Evolutionary conservation across 2,888 invertebrate species (phyloP), one percentile per base, ranked within the genome.

Genomic region (Dioctria rufipes): DNA sequence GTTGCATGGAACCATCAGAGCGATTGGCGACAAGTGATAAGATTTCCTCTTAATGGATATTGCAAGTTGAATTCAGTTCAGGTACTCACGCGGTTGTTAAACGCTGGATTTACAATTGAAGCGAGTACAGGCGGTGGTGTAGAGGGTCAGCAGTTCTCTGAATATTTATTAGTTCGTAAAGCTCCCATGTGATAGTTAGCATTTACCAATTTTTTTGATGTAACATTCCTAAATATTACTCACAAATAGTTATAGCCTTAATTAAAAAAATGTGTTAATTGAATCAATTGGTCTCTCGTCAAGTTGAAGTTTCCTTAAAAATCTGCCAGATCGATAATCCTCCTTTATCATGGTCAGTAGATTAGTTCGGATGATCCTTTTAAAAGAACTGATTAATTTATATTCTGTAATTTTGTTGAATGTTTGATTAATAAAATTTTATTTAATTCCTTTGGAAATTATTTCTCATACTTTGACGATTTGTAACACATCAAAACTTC

Each of bases 11-110:
- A 95, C 86, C 25, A 25, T 25, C 93, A 95, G 86, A 92, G 93
- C 85, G 96, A 95, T 89, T 92, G 94, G 83, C 92, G 94, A 78
- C 95, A 95, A 89, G 94, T 96, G 51, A 95, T 96, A 84, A 91
- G 96, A 82, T 96, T 95, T 87, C 96, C 96, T 9, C 90, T 96
- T 80, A 96, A 96, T 89, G 96, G 96, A 84, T 96, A 95, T 89
- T 96, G 95, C 90, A 96, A 96, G 89, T 90, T 96, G 84, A 96
- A 95, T 88, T 95, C 95, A n/a, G 93, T 96, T 83, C 96, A 96
- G 89, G 95, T 95, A 82, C 93, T 96, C 85, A 94, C 95, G 83
- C 92, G 95, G 87, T 91, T 96, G 67, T 89, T 96, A 66, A 95
- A 95, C 87, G 92, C 93, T 82, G 94, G 94, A 77, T 96, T 96